Base-by-base conservation (phyloP, 1,140 invertebrate species). In the Cyphomyrmex costatus region DNA sequence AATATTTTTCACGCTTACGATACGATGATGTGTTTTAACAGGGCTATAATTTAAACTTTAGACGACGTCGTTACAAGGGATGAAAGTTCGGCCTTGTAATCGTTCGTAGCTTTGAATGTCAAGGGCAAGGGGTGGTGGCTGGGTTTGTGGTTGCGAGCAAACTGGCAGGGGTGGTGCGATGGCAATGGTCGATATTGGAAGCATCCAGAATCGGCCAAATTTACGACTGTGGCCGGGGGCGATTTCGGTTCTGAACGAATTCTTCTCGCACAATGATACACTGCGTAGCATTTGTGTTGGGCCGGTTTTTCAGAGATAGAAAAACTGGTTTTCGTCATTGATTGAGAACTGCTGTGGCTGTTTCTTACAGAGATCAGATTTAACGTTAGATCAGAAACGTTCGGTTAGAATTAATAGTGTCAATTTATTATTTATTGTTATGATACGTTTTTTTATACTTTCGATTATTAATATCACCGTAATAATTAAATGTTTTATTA, bases 121-220 rank as follows among this genome's bases (percentile, higher is more conserved):
- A 92, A 92, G 91, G 91, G 86, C 91, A 92, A 91, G 73, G 68
- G 85, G 85, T 86, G 79, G 78, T 76, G 78, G 71, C 21, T 46
- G 82, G 51, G 27, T 63, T 61, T 58, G 79, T 33, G 51, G 66
- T n/a, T 73, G 65, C 51, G 78, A 83, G 10, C 42, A 51, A 58
- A 27, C 10, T 36, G 63, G 19, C 24, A 49, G n/a, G 49, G 85
- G 21, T 80, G 30, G 65, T 33, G 79, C 42, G 86, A 77, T 78
- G 71, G 71, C 71, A 42, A 83, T 89, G 83, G 90, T 91, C 87
- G 79, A 91, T 91, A 91, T 88, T 86, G 80, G 85, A 89, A 91
- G 21, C 70, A 77, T 65, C 65, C 27, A 76, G 70, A 58, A 90
- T 87, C 56, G 56, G 74, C 63, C 42, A 80, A 91, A 89, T 80